phyloP scores from a whole-genome alignment of 2,797 vertebrate genomes.

The Leptodactylus fallax region DNA sequence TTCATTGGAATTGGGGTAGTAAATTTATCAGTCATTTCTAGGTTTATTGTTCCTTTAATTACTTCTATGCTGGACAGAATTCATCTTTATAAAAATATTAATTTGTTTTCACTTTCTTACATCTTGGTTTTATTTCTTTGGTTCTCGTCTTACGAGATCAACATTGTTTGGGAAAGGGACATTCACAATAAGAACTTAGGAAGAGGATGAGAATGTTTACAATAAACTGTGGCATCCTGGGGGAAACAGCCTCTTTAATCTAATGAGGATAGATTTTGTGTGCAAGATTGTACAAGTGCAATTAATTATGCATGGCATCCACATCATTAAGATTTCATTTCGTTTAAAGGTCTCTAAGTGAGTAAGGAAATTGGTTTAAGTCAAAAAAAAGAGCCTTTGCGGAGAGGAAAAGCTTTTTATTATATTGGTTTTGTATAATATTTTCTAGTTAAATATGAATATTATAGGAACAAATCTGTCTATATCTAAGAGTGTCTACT shows the following conservation, averaged over 20 bases:
- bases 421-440: slow-evolving; percentile 77
- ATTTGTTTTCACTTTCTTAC: neutral
- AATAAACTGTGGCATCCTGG: slow-evolving; percentile 85
- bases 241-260: slow-evolving; percentile 83
- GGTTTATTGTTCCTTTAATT: no score
- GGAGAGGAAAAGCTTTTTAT: slow-evolving; percentile 79
- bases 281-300: slow-evolving; percentile 84
- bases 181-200: slow-evolving; percentile 65
- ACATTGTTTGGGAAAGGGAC: neutral
- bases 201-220: slow-evolving; percentile 73
- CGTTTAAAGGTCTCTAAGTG: slow-evolving; percentile 85
- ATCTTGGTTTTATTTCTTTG: neutral
- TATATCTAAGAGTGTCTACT: slow-evolving; percentile 63
- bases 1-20: no score
- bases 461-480: slow-evolving; percentile 69
- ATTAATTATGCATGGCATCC: slow-evolving; percentile 99
- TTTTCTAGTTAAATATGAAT: slow-evolving; percentile 74
- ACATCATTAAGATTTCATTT: slow-evolving; percentile 93
- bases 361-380: slow-evolving; percentile 90
- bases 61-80: no score
- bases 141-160: neutral
- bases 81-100: neutral
- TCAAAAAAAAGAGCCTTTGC: slow-evolving; percentile 77
- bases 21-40: no score
- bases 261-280: slow-evolving; percentile 97